These are phyloP conservation scores for Ormyrus pomaceus DNA, from an alignment of 2,888 invertebrate species.

Conservation along the genomic window DNA sequence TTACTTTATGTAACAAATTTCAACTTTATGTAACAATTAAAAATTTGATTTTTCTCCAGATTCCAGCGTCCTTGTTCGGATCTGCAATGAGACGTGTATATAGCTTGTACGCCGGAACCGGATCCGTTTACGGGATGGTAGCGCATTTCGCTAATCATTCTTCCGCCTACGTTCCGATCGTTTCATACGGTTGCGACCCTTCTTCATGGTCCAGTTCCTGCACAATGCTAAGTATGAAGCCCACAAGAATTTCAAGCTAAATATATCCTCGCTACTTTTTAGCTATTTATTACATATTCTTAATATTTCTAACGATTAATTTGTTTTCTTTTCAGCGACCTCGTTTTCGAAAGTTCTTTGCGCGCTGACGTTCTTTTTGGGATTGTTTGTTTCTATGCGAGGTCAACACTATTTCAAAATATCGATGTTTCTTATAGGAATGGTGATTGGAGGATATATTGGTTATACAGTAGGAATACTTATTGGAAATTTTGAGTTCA, in stretches of 20 bases:
- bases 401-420: conserved; percentile 82
- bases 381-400: conserved; percentile 80
- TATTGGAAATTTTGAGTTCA: conserved; percentile 46
- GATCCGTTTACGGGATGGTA: conserved; percentile 79
- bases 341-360: conserved; percentile 68
- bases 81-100: conserved; percentile 76
- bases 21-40: too few species aligned
- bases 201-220: conserved; percentile 70
- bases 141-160: conserved; percentile 75
- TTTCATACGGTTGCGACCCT: conserved; percentile 81
- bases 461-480: conserved; percentile 76
- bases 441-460: conserved; percentile 78
- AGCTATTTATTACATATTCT: not conserved
- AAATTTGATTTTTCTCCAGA: conserved; percentile 61
- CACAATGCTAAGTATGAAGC: conserved; percentile 77
- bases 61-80: conserved; percentile 63
- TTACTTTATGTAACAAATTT: too few species aligned
- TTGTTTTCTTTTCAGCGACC: conserved; percentile 57
- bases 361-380: conserved; percentile 78
- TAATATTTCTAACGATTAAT: conserved; percentile 9
- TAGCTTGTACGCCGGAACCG: conserved; percentile 81
- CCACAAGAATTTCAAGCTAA: conserved; percentile 30
- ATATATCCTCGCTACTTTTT: not conserved
- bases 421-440: conserved; percentile 81
- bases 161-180: conserved; percentile 83